phyloP scores from a whole-genome alignment of 2,888 invertebrate species.

The Drosophila yooni region DNA sequence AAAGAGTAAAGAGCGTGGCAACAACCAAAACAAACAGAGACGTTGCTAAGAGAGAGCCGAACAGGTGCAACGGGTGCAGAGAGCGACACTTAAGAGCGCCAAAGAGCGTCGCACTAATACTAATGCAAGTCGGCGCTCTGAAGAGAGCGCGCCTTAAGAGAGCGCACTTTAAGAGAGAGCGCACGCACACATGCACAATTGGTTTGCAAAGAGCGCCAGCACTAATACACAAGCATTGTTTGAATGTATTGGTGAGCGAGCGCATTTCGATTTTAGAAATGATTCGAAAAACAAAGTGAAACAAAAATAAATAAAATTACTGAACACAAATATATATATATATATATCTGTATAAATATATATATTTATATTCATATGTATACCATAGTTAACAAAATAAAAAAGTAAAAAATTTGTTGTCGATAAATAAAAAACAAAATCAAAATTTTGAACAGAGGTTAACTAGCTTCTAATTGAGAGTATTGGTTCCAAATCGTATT shows the following conservation, averaged over 20 bases:
- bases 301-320: not conserved
- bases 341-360: not conserved
- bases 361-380: not conserved
- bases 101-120: slow-evolving; percentile 66
- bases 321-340: not conserved
- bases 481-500: slow-evolving; percentile 6
- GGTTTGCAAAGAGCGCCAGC: slow-evolving; percentile 50
- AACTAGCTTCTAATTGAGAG: not conserved
- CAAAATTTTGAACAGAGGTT: not conserved
- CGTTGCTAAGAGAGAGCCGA: slow-evolving; percentile 39
- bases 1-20: slow-evolving; percentile 31
- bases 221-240: slow-evolving; percentile 33
- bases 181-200: slow-evolving; percentile 56
- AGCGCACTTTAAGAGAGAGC: slow-evolving; percentile 44
- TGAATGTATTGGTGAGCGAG: slow-evolving; percentile 59
- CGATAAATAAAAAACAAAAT: not conserved
- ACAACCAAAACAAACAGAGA: slow-evolving; percentile 37
- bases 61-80: slow-evolving; percentile 47
- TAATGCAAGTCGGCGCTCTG: slow-evolving; percentile 40
- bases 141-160: slow-evolving; percentile 58
- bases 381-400: not conserved
- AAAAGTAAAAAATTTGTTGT: not conserved
- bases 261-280: slow-evolving; percentile 12
- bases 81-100: not conserved
- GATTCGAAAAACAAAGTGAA: not conserved